Percentiles rank a stretch among this genome's conserved stretches.
Evolutionary conservation across 2,797 vertebrate species (phyloP).

Genomic region (Aphelocoma californica): DNA sequence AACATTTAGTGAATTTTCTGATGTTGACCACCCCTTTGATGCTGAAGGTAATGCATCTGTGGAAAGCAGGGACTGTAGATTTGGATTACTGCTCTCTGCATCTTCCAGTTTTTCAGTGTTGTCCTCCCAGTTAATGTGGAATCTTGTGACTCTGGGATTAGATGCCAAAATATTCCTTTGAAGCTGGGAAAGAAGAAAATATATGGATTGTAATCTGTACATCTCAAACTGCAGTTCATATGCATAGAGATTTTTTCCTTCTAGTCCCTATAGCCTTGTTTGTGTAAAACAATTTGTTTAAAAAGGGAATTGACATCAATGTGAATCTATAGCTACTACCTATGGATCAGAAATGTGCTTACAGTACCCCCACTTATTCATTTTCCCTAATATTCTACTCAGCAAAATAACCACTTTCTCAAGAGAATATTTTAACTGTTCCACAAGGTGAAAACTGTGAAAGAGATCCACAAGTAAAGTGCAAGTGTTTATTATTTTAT

Average conservation of each 20-base stretch:
- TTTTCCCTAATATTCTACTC: background rate
- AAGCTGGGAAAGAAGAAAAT: constrained; percentile 73
- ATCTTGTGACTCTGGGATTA: constrained; percentile 84
- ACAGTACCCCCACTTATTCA: background rate
- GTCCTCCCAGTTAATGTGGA: constrained; percentile 86
- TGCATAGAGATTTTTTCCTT: background rate
- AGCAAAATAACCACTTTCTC: background rate
- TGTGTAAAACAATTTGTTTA: background rate
- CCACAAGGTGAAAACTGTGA: background rate
- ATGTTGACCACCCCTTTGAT: constrained; percentile 82
- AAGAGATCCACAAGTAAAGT: background rate
- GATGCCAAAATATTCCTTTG: constrained; percentile 85
- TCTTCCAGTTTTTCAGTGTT: constrained; percentile 84
- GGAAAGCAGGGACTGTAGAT: constrained; percentile 81
- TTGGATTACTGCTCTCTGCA: constrained; percentile 80
- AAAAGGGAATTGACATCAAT: background rate
- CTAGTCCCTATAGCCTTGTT: background rate
- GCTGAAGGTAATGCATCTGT: constrained; percentile 81
- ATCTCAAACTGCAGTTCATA: background rate
- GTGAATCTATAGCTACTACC: background rate
- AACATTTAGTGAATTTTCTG: constrained; percentile 83
- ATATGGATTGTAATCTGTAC: background rate
- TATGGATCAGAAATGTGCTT: background rate
- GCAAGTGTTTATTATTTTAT: background rate
- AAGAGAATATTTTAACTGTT: background rate